These are phyloP conservation scores for Parazoanthus darwini DNA, from an alignment of 92 coral and sea anemone species.

Conservation along the genomic window DNA sequence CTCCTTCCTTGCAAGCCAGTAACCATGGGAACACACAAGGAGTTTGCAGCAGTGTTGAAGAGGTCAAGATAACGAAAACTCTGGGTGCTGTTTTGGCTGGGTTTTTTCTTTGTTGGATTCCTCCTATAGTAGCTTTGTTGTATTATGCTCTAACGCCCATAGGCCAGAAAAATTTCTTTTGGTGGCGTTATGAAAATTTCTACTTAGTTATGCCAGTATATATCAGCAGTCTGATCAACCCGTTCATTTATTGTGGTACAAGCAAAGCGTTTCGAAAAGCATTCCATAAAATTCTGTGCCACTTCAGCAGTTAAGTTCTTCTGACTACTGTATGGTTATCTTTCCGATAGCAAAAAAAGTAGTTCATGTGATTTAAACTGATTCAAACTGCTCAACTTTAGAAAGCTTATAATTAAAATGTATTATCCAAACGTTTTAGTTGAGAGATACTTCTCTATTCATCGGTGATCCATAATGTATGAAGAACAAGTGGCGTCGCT, in stretches of 20 bases:
- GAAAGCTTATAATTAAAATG: no score
- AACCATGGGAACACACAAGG: not conserved
- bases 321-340: not conserved
- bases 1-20: not conserved
- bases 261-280: conserved; percentile 5
- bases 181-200: not conserved
- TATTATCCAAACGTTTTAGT: no score
- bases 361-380: no score
- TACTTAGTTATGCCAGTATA: not conserved
- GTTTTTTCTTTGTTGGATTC: not conserved
- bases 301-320: not conserved
- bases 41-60: not conserved
- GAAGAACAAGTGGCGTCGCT: no score
- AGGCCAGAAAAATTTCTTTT: not conserved
- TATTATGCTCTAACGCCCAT: not conserved
- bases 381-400: no score
- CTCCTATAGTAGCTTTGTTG: not conserved
- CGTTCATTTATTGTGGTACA: conserved; percentile 8
- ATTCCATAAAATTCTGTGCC: not conserved
- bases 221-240: conserved; percentile 1
- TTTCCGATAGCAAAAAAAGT: no score
- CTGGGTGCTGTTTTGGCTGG: not conserved
- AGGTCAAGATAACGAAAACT: not conserved
- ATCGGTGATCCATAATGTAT: no score
- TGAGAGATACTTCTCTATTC: no score